Conservation (phyloP, 2,113 vertebrate species). For the Bucco capensis region DNA sequence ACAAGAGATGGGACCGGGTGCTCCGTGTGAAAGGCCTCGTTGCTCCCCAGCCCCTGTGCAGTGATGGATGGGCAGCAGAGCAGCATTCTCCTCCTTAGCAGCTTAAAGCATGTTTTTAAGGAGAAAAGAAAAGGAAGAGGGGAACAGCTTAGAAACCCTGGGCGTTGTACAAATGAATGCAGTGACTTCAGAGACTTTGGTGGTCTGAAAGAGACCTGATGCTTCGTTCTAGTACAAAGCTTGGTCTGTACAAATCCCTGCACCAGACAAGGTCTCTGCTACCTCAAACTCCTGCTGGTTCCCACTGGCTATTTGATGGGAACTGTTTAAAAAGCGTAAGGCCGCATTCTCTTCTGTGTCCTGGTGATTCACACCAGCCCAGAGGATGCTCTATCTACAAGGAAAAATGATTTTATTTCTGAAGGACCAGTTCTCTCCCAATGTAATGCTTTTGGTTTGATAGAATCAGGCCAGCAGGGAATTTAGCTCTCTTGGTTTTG, state of each 20-base stretch:
- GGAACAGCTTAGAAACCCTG: background rate
- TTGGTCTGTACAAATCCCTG: background rate
- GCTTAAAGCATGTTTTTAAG: background rate
- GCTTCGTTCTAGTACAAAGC: background rate
- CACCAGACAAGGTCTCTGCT: background rate
- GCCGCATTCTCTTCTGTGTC: background rate
- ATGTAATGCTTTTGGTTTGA: background rate
- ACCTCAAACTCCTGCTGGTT: accelerated
- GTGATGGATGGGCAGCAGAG: background rate
- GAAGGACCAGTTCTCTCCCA: background rate
- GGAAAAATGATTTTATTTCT: background rate
- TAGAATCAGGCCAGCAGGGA: background rate
- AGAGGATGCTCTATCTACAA: background rate
- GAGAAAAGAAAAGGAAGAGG: background rate
- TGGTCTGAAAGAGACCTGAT: background rate
- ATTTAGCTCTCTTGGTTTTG: background rate
- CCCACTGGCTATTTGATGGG: background rate
- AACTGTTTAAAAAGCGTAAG: background rate
- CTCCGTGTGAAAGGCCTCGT: background rate
- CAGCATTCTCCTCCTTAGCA: background rate
- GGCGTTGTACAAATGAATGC: background rate
- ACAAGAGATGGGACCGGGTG: background rate
- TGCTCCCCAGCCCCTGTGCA: background rate
- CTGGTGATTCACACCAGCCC: background rate
- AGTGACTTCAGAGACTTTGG: background rate